A percentile compares a stretch with the other conserved stretches of the same genome.
These are phyloP conservation scores for Coptodon rendalli DNA, from an alignment of 2,113 vertebrate species.

Conservation along the genomic window DNA sequence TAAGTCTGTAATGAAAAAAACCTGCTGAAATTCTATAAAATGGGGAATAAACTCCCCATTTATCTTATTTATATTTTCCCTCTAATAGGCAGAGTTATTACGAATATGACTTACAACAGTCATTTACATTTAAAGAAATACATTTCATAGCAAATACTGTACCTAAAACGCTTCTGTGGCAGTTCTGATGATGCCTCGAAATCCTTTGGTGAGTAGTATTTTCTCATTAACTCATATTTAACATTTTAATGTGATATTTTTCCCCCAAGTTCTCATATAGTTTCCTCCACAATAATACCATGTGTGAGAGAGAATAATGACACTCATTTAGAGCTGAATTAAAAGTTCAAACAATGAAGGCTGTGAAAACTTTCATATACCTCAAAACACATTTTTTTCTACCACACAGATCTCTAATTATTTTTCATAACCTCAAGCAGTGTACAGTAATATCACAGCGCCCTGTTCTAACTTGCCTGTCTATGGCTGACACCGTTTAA, in stretches of 20 bases:
- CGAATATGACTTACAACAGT: slow-evolving; percentile 54
- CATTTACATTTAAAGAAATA: slow-evolving; percentile 55
- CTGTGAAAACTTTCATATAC: slow-evolving; percentile 70
- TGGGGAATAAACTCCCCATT: slow-evolving; percentile 61
- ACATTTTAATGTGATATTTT: slow-evolving; percentile 64
- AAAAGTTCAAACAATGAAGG: slow-evolving; percentile 71
- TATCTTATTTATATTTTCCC: slow-evolving; percentile 67
- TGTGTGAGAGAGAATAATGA: slow-evolving; percentile 70
- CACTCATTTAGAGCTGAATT: slow-evolving; percentile 74
- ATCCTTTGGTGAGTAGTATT: slow-evolving; percentile 53
- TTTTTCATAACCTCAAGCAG: slow-evolving; percentile 80
- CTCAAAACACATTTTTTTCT: slow-evolving; percentile 64
- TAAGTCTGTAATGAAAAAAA: slow-evolving; percentile 67
- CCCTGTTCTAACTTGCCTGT: slow-evolving; percentile 69
- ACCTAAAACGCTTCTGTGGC: slow-evolving; percentile 45
- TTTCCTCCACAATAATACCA: slow-evolving; percentile 52
- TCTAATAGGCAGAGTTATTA: slow-evolving; percentile 68
- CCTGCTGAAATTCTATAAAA: slow-evolving; percentile 63
- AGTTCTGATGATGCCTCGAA: slow-evolving; percentile 44
- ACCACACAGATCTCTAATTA: slow-evolving; percentile 72
- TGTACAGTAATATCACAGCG: slow-evolving; percentile 70
- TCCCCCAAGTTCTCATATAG: slow-evolving; percentile 27
- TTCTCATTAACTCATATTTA: slow-evolving; percentile 73
- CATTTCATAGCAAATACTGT: slow-evolving; percentile 33
- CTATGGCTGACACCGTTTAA: slow-evolving; percentile 58